Conservation (phyloP, 2,113 vertebrate species). For the Pachyramphus minor region DNA sequence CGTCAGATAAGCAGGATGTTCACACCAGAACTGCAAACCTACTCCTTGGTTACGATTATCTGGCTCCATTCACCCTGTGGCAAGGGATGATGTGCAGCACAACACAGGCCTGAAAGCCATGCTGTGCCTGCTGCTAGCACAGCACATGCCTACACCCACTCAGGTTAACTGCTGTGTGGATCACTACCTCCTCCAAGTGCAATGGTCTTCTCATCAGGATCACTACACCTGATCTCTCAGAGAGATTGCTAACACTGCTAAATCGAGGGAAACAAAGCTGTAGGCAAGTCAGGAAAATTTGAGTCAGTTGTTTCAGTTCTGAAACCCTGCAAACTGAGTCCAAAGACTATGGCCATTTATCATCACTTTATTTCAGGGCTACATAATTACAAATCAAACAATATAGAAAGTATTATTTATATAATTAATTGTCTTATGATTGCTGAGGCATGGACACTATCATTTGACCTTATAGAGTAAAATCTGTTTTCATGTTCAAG, state of each 20-base stretch:
- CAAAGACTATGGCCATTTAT: background rate
- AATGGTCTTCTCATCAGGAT: background rate
- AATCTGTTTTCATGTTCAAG: background rate
- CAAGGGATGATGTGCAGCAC: no score
- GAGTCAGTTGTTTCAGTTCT: background rate
- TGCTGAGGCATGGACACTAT: background rate
- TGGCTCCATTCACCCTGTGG: fast-evolving
- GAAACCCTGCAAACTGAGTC: background rate
- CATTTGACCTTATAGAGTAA: background rate
- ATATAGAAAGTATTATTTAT: background rate
- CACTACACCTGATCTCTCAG: background rate
- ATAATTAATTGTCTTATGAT: background rate
- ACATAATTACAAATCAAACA: background rate
- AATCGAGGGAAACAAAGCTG: background rate
- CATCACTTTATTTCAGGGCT: background rate
- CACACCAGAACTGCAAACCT: background rate
- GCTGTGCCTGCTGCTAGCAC: background rate
- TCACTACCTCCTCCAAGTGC: background rate
- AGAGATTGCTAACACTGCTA: background rate
- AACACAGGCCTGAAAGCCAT: background rate
- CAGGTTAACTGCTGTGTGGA: background rate
- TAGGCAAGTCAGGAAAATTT: background rate
- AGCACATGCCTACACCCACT: fast-evolving
- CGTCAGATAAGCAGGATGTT: background rate
- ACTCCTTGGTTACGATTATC: background rate